phyloP scores from a whole-genome alignment of 1,140 invertebrate genomes.

The Chelonus insularis region DNA sequence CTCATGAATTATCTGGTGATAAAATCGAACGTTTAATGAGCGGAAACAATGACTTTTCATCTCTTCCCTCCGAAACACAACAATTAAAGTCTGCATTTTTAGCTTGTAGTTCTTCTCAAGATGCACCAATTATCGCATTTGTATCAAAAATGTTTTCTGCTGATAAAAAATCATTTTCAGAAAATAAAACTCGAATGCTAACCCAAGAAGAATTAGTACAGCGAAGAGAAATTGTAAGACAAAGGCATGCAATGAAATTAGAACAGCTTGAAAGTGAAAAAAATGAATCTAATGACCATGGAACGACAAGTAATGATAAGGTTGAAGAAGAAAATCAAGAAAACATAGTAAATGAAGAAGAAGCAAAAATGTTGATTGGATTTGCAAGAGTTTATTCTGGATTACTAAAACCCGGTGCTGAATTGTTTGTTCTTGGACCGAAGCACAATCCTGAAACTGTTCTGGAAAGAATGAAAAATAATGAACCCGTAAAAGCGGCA shows the following conservation, averaged over 20 bases:
- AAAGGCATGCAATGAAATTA: slow-evolving; percentile 63
- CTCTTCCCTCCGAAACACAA: slow-evolving; percentile 72
- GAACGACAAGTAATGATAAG: slow-evolving; percentile 14
- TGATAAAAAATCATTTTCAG: slow-evolving; percentile 71
- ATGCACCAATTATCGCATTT: slow-evolving; percentile 82
- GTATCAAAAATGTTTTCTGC: slow-evolving; percentile 94
- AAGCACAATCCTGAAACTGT: slow-evolving; percentile 80
- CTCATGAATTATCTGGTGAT: slow-evolving; percentile 75
- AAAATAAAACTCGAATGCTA: slow-evolving; percentile 73
- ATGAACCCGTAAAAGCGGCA: slow-evolving; percentile 31
- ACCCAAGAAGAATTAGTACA: slow-evolving; percentile 75
- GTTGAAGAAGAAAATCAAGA: slow-evolving; percentile 46
- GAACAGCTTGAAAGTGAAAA: slow-evolving; percentile 24
- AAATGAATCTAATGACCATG: no score
- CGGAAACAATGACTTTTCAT: slow-evolving; percentile 68
- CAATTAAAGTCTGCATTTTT: slow-evolving; percentile 76
- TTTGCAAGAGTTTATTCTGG: slow-evolving; percentile 95
- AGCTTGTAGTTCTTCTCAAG: slow-evolving; percentile 67
- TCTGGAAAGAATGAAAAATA: slow-evolving; percentile 47
- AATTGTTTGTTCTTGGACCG: slow-evolving; percentile 83
- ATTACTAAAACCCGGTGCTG: slow-evolving; percentile 74
- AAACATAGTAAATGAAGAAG: slow-evolving; percentile 48
- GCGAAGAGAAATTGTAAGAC: slow-evolving; percentile 71
- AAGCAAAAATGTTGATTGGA: slow-evolving; percentile 77
- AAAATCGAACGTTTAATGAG: slow-evolving; percentile 66